phyloP scores from a whole-genome alignment of 2,797 vertebrate genomes.

The Muscicapa comitata region DNA sequence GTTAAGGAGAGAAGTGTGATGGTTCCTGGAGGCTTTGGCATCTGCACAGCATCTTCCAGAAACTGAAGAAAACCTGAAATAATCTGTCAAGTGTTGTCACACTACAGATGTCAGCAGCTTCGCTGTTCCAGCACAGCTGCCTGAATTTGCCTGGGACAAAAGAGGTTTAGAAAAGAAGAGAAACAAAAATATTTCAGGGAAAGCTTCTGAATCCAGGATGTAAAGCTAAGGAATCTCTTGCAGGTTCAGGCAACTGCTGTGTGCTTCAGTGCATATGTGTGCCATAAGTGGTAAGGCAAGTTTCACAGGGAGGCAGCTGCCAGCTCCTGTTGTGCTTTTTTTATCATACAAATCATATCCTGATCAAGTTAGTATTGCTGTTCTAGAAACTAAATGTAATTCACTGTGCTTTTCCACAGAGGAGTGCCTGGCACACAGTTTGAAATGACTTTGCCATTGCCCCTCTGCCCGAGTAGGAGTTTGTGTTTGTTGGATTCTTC shows the following conservation, averaged over 20 bases:
- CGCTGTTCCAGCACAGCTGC: neutral
- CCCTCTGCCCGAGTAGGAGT: neutral
- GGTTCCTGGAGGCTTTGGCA: constrained; percentile 25
- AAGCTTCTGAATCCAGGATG: neutral
- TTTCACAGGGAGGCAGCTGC: neutral
- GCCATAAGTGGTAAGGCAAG: constrained; percentile 7
- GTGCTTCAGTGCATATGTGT: neutral
- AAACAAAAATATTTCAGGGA: neutral
- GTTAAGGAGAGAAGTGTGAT: constrained; percentile 9
- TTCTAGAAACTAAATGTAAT: neutral
- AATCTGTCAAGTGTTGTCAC: neutral
- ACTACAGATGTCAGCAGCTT: neutral
- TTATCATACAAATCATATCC: neutral
- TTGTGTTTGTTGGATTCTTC: neutral
- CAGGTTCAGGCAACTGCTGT: neutral
- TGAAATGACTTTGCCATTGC: neutral
- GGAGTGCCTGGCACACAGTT: neutral
- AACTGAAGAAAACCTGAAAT: neutral
- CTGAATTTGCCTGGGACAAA: neutral
- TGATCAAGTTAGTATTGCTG: neutral
- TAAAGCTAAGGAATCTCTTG: neutral
- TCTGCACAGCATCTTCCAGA: constrained; percentile 29
- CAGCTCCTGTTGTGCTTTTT: neutral
- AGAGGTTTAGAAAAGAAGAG: neutral
- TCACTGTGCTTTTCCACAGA: neutral